Evolutionary conservation across 2,797 vertebrate species (phyloP).

Genomic region (Philypnodon macrostomus): DNA sequence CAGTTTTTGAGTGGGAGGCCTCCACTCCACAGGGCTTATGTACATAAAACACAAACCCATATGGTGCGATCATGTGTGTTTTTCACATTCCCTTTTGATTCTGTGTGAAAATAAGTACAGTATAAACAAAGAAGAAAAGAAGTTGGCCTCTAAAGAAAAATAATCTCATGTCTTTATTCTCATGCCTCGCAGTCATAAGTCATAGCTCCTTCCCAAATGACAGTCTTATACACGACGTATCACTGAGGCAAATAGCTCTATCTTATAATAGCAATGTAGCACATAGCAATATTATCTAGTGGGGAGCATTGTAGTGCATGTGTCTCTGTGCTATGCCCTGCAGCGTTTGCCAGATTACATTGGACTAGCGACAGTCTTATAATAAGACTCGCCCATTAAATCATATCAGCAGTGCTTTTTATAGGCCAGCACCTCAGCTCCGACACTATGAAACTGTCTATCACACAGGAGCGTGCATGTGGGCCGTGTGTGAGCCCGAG

Average conservation of each 20-base stretch:
- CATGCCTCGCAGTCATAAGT: conserved; percentile 66
- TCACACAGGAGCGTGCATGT: conserved; percentile 48
- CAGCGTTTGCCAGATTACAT: conserved; percentile 75
- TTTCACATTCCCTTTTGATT: conserved; percentile 54
- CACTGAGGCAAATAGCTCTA: conserved; percentile 68
- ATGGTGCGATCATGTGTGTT: conserved; percentile 40
- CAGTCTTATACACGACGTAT: conserved; percentile 57
- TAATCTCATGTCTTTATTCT: conserved; percentile 67
- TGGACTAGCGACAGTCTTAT: conserved; percentile 75
- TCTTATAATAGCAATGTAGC: conserved; percentile 75
- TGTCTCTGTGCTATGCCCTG: conserved; percentile 70
- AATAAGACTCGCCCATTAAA: conserved; percentile 80
- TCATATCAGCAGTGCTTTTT: conserved; percentile 81
- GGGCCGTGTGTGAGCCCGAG: conserved; percentile 21
- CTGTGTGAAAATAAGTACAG: conserved; percentile 54
- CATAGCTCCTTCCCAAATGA: conserved; percentile 70
- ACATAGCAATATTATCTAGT: conserved; percentile 72
- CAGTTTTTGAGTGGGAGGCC: conserved; percentile 59
- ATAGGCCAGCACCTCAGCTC: conserved; percentile 77
- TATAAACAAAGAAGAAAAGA: conserved; percentile 63
- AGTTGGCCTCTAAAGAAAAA: conserved; percentile 71
- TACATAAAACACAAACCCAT: conserved; percentile 56
- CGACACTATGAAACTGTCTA: conserved; percentile 69
- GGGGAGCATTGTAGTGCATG: conserved; percentile 64
- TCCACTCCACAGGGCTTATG: conserved; percentile 49